A percentile compares a stretch with the other conserved stretches of the same genome.
phyloP scores from a whole-genome alignment of 2,797 vertebrate genomes.

The Neomorphus geoffroyi region DNA sequence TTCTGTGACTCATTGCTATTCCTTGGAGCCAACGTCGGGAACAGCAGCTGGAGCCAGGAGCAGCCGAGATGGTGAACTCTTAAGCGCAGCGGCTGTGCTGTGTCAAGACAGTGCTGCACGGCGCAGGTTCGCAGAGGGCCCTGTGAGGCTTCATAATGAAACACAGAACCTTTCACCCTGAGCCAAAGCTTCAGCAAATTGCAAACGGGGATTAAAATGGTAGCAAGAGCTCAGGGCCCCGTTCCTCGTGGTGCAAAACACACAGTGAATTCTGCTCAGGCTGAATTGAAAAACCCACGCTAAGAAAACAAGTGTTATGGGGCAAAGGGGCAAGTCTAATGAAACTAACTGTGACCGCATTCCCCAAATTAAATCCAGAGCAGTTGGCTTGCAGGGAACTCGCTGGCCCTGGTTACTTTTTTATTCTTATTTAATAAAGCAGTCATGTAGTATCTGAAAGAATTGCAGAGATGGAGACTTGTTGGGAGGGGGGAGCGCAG shows the following conservation, averaged over 20 bases:
- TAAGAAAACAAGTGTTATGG: neutral
- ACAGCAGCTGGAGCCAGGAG: neutral
- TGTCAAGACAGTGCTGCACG: neutral
- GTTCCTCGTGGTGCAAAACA: neutral
- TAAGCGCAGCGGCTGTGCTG: neutral
- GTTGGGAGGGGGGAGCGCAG: neutral
- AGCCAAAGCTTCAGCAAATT: constrained; percentile 56
- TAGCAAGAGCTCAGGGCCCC: neutral
- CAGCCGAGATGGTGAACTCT: neutral
- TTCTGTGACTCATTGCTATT: neutral
- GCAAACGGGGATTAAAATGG: constrained; percentile 38
- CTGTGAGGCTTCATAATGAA: neutral
- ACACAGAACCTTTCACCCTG: constrained; percentile 37
- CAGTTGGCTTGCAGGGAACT: neutral
- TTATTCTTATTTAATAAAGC: neutral
- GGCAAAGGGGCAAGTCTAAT: neutral
- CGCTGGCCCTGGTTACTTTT: neutral
- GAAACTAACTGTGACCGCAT: neutral
- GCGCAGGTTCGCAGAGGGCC: constrained; percentile 25
- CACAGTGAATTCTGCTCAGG: neutral
- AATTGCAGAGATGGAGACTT: neutral
- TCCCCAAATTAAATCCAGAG: neutral
- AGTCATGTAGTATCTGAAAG: neutral
- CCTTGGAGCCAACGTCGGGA: neutral
- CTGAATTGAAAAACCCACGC: neutral